Evolutionary conservation across 1,140 invertebrate genomes (phyloP).

Genomic region (Leucophenga varia): DNA sequence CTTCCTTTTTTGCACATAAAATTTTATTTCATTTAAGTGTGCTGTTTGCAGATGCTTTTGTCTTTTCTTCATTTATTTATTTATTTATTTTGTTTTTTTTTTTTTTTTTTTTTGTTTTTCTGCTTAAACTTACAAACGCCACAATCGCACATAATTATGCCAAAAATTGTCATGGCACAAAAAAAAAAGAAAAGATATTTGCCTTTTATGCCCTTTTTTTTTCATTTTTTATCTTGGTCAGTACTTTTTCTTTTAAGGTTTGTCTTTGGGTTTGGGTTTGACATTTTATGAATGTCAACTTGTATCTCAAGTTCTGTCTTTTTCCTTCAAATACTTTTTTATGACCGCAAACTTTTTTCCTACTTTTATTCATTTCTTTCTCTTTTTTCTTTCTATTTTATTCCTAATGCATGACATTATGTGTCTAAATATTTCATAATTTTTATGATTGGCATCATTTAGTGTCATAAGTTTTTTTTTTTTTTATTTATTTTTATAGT

Average conservation of each 20-base stretch:
- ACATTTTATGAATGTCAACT: not conserved
- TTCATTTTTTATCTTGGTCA: not conserved
- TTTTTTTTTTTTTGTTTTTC: not conserved
- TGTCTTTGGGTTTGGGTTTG: too few species aligned
- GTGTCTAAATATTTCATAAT: conserved; percentile 42
- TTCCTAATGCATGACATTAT: conserved; percentile 36
- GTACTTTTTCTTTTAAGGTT: too few species aligned
- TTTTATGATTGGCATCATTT: conserved; percentile 44
- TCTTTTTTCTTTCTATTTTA: conserved; percentile 6
- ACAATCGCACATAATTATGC: conserved; percentile 50
- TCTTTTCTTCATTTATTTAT: too few species aligned
- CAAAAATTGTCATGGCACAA: conserved; percentile 49
- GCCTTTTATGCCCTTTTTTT: too few species aligned
- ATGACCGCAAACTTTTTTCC: conserved; percentile 7
- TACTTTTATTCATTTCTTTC: conserved; percentile 14
- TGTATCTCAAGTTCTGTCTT: not conserved
- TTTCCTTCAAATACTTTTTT: not conserved
- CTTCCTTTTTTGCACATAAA: too few species aligned
- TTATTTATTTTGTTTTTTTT: not conserved
- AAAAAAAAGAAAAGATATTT: too few species aligned
- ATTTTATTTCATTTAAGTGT: too few species aligned
- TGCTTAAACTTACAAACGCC: not conserved
- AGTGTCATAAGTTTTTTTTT: conserved; percentile 49
- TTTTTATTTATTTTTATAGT: too few species aligned
- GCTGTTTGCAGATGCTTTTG: too few species aligned